Evolutionary conservation across 2,113 vertebrate species (phyloP).

Genomic region (Eublepharis macularius): DNA sequence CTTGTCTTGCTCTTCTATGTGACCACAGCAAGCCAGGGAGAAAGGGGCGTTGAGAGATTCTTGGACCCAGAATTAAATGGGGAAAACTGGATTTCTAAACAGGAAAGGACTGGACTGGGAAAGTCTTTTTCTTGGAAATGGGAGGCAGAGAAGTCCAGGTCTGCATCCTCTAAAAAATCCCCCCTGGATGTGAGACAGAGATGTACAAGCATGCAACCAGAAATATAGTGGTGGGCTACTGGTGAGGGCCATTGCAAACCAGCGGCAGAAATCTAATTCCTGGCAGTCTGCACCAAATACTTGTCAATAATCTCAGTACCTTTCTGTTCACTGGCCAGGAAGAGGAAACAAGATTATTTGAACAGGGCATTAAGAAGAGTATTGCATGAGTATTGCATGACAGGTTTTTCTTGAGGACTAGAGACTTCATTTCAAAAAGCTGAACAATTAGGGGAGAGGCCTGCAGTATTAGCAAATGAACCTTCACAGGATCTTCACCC

Average conservation of each 20-base stretch:
- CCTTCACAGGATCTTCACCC: background rate
- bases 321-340: background rate
- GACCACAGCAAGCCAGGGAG: background rate
- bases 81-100: background rate
- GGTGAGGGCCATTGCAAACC: background rate
- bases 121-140: background rate
- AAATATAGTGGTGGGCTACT: background rate
- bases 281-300: background rate
- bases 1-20: background rate
- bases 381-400: background rate
- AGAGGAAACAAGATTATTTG: background rate
- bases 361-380: background rate
- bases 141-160: background rate
- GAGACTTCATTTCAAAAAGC: background rate
- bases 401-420: background rate
- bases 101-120: background rate
- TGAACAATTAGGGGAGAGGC: background rate
- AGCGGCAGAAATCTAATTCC: background rate
- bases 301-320: too few relatives aligned
- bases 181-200: too few relatives aligned
- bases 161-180: background rate
- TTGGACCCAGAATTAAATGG: background rate
- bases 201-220: background rate
- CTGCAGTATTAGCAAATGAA: background rate
- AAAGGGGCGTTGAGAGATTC: background rate